Conservation (phyloP, 2,797 vertebrate genomes). For the Anolis apletophallus region DNA sequence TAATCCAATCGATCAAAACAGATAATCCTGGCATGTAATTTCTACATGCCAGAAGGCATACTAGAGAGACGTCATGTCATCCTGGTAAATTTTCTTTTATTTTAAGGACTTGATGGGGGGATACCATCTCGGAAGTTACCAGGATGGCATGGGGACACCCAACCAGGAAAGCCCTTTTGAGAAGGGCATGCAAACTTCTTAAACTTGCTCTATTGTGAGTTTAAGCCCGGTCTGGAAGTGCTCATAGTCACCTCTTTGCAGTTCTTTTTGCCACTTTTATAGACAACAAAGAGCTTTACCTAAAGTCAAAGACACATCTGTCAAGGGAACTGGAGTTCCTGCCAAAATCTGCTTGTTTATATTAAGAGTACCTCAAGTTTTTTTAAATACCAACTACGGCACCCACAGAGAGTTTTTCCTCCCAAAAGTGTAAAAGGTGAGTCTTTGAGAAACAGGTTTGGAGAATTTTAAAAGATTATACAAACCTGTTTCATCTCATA, state of each 20-base stretch:
- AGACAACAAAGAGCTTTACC: constrained; percentile 4
- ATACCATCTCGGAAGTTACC: too few relatives aligned
- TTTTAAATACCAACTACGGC: neutral
- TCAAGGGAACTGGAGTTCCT: constrained; percentile 34
- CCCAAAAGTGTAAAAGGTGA: neutral
- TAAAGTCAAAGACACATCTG: constrained; percentile 34
- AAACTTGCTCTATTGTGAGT: too few relatives aligned
- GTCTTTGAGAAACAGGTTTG: neutral
- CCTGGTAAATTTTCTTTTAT: too few relatives aligned
- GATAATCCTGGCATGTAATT: too few relatives aligned
- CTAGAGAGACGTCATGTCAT: too few relatives aligned
- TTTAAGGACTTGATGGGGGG: too few relatives aligned
- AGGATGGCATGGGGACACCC: too few relatives aligned
- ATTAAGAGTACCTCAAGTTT: neutral
- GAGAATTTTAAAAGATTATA: neutral
- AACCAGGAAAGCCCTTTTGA: too few relatives aligned
- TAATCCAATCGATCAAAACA: too few relatives aligned
- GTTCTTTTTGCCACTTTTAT: neutral
- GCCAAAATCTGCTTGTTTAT: neutral
- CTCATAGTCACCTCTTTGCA: neutral
- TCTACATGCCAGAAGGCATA: too few relatives aligned
- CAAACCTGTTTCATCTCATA: neutral
- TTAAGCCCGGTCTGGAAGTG: too few relatives aligned
- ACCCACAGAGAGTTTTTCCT: neutral
- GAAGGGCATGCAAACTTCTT: too few relatives aligned